Evolutionary conservation across 1,140 invertebrate species (phyloP).

Genomic region (Psix sp.): DNA sequence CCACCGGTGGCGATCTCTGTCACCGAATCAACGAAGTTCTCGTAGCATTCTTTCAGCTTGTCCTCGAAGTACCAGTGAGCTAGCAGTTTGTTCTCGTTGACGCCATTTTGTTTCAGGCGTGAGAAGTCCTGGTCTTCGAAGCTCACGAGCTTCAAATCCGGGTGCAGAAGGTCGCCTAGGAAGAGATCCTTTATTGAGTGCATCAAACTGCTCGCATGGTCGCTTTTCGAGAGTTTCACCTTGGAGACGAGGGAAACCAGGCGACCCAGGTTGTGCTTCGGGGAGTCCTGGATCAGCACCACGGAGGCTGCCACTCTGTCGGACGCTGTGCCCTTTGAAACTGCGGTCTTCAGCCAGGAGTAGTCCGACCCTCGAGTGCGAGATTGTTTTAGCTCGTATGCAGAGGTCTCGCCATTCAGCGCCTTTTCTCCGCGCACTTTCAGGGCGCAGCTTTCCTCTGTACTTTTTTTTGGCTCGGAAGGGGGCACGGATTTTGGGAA

Average conservation of each 20-base stretch:
- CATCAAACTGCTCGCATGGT: constrained; percentile 84
- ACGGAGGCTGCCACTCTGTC: constrained; percentile 93
- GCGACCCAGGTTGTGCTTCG: constrained; percentile 86
- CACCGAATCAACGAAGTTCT: constrained; percentile 82
- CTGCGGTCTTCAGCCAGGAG: constrained; percentile 88
- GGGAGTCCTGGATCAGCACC: constrained; percentile 89
- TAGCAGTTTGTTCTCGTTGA: constrained; percentile 79
- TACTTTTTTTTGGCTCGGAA: constrained; percentile 60
- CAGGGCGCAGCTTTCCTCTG: constrained; percentile 71
- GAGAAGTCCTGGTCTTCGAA: constrained; percentile 84
- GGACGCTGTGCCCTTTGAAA: constrained; percentile 86
- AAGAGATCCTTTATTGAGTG: constrained; percentile 88
- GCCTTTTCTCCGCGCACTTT: constrained; percentile 80
- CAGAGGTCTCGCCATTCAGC: constrained; percentile 79
- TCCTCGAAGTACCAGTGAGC: constrained; percentile 89
- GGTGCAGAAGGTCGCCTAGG: constrained; percentile 84
- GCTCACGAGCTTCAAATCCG: constrained; percentile 82
- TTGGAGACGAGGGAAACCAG: constrained; percentile 85
- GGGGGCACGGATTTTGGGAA: constrained; percentile 17
- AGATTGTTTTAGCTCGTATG: constrained; percentile 77
- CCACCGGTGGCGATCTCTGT: constrained; percentile 82
- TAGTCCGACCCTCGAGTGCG: constrained; percentile 69
- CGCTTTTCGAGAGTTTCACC: constrained; percentile 89
- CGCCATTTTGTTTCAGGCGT: constrained; percentile 72
- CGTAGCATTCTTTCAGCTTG: constrained; percentile 87